Percentiles rank a stretch among this genome's conserved stretches.
These are phyloP conservation scores for Pseudococcus longispinus DNA, from an alignment of 2,888 invertebrate genomes.

Conservation along the genomic window DNA sequence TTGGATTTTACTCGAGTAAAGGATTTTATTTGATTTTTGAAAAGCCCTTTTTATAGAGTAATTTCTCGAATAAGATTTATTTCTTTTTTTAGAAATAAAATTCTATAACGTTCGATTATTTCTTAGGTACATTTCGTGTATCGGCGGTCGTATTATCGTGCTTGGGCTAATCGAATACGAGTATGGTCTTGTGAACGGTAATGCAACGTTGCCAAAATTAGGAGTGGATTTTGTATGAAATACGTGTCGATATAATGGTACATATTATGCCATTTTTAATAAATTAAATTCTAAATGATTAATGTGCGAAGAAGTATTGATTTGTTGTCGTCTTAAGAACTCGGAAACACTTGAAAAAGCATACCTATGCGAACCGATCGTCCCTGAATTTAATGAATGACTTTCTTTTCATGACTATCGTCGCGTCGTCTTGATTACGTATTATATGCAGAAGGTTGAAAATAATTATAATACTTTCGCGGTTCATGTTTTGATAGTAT, in stretches of 20 bases:
- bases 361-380: not conserved
- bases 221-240: not conserved
- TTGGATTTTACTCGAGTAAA: not conserved
- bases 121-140: not conserved
- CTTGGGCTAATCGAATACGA: not conserved
- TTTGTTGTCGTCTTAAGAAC: not conserved
- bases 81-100: not conserved
- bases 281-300: not conserved
- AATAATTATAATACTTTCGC: too few relatives aligned
- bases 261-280: not conserved
- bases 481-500: too few relatives aligned
- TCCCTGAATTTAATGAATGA: not conserved
- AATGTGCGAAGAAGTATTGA: not conserved
- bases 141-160: not conserved
- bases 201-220: not conserved
- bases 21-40: constrained; percentile 13
- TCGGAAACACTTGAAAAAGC: not conserved
- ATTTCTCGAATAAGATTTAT: constrained; percentile 1
- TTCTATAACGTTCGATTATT: not conserved
- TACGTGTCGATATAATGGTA: not conserved
- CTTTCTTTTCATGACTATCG: too few relatives aligned
- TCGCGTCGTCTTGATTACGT: too few relatives aligned
- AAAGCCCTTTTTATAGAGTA: constrained; percentile 24
- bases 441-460: too few relatives aligned
- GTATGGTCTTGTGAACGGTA: not conserved